Base-by-base conservation (phyloP, 1,140 invertebrate species). In the Harlomillsia oculata region DNA sequence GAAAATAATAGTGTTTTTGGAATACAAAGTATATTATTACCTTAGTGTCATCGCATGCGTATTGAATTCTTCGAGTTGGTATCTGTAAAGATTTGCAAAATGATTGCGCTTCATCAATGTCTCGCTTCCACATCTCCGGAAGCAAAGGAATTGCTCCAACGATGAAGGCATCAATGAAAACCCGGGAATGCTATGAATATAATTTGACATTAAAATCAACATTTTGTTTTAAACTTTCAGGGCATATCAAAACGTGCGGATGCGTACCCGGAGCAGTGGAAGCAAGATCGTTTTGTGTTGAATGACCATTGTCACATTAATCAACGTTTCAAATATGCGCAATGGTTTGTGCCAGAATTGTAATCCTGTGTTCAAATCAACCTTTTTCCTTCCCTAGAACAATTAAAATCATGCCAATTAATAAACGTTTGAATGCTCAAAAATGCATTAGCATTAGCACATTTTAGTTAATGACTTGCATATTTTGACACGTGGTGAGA, bases 31-130 rank as follows among this genome's bases (percentile, higher is more conserved):
- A 26, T 50, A 18, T 44, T 16, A 8, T 34, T 56, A 65, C 63
- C 57, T 62, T 65, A 13, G 60, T 60, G 40, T 65, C 57, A 40
- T 62, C 64, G 48, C 64, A 65, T 32, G 62, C 49, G 36, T 48
- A 34, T 21, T 62, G 60, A 6, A 65, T 23, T 26, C 51, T 62
- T 28, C 64, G 39, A 5, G 56, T 59, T 18, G 53, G 49, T 30
- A 5, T 20, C 16, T 58, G 56, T 1, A 58, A 32, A n/a, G 44
- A 26, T 14, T 28, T 18, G 39, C 36, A 23, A 16, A 62, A 55
- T 6, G 34, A 1, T 11, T 50, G 45, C 9, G 45, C 53, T 46
- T 25, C 20, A n/a, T 59, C 43, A 14, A 21, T 26, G 14, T 29
- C 41, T 39, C 13, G 18, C 20, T 51, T 56, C 51, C 14, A 59